Base-by-base conservation (phyloP, 1,140 invertebrate genomes). In the Physella acuta region DNA sequence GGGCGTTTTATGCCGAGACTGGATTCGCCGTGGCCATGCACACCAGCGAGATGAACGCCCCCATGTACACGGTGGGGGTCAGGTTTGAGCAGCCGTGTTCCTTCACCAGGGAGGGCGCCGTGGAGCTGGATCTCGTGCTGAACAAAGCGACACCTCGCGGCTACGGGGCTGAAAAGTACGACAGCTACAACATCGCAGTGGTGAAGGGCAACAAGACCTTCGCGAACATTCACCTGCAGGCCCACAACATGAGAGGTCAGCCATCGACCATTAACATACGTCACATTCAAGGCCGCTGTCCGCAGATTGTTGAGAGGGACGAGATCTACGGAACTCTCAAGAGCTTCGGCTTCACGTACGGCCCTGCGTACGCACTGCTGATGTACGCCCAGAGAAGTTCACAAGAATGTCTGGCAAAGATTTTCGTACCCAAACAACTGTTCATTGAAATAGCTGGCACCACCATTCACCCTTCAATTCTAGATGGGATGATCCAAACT, bases 401-500 rank as follows among this genome's bases (percentile, higher is more conserved):
- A 26, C 69, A 55, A 0, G 76, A 79, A 60, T 75, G 76, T 60
- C 51, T 79, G 2, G 71, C 74, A 8, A 56, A 72, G 4, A 68
- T 78, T 44, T 36, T 28, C 24, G 28, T 79, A 4, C 70, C 73
- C n/a, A 68, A 73, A 1, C 16, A 36, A 20, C 53, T 79, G 20
- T 59, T 69, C 8, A 51, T 69, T 53, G 73, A 78, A 53, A 61
- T 74, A 26, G 30, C 64, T 1, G 58, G 44, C 4, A 78, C 75
- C 16, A 65, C 70, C 39, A 60, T 79, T 16, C 78, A 78, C 63
- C 78, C 76, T 30, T 68, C 73, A 24, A 68, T 78, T 33, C 58
- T 78, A 8, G 76, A 77, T 72, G 72, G 69, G 16, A 68, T 78
- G 68, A 51, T 78, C 2, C 76, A 79, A 65, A 76, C 73, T 2